Evolutionary conservation across 53 echinoderm and acorn worm genomes (phyloP).

Genomic region (Holothuria leucospilota): DNA sequence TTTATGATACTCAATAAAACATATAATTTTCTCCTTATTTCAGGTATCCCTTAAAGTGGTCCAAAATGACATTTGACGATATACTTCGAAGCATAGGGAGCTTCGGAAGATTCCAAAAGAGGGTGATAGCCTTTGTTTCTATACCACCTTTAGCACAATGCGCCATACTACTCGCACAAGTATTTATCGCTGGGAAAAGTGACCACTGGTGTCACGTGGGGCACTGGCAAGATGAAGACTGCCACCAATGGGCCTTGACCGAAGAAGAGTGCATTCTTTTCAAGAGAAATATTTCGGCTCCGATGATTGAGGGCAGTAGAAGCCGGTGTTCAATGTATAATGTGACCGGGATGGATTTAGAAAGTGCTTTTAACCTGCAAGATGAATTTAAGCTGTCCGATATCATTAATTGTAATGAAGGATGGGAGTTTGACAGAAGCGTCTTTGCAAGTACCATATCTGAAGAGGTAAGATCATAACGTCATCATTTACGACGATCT

Average conservation of each 20-base stretch:
- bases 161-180: conserved; percentile 15
- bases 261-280: not conserved
- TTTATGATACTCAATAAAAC: too few relatives aligned
- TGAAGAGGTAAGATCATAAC: conserved; percentile 16
- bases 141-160: conserved; percentile 10
- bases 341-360: not conserved
- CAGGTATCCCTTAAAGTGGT: too few relatives aligned
- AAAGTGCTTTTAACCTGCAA: not conserved
- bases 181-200: conserved; percentile 5
- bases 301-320: not conserved
- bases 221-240: conserved; percentile 1
- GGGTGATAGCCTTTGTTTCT: not conserved
- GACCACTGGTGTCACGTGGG: conserved; percentile 11
- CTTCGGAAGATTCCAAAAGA: conserved; percentile 6
- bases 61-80: conserved; percentile 15
- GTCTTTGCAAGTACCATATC: not conserved
- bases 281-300: not conserved
- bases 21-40: too few relatives aligned
- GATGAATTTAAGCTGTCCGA: not conserved
- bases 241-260: not conserved
- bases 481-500: too few relatives aligned
- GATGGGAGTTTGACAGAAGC: conserved; percentile 24
- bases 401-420: conserved; percentile 6
- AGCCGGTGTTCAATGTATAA: not conserved
- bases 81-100: not conserved